Base-by-base conservation (phyloP, 2,113 vertebrate species). In the Podarcis raffonei region DNA sequence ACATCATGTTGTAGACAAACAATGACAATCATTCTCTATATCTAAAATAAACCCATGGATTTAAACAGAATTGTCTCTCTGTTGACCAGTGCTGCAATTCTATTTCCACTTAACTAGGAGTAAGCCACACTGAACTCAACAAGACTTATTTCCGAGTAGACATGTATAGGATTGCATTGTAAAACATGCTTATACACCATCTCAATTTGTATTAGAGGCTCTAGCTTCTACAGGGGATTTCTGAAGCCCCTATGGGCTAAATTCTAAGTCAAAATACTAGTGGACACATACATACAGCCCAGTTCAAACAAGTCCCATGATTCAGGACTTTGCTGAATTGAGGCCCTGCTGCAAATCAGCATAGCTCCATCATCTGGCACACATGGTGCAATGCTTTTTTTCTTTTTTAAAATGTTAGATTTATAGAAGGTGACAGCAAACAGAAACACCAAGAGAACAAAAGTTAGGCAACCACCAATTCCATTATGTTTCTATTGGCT, bases 311-410 rank as follows among this genome's bases (percentile, higher is more conserved):
- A 88, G 59, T 75, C 72, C 37, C 20, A 35, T 83, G 35, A 75
- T 83, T 71, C 48, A 86, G 71, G 42, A 53, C 59, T 57, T 57
- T 68, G 79, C 42, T 69, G 71, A 77, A 90, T n/a, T 90, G 89
- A 81, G 59, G 32, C 8, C 32, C 18, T 85, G 77, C 85, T 87
- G 88, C 53, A 92, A 94, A 79, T 66, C 94, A 92, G 37, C 91
- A 84, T 74, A 86, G 37, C 87, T 90, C 88, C 86, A 82, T 81
- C 88, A 71, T 87, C 79, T 88, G 37, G 53, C 35, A 82, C 77
- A 80, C 22, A 11, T n/a, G n/a, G 42, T 37, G 32, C 32, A 53
- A 25, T 5, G 32, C 37, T 75, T 30, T 76, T 76, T 74, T 84
- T 62, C 8, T 83, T 83, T 68, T 83, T 48, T 32, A 35, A 72